Conservation (phyloP, 2,113 vertebrate species). For the Grantiella picta region DNA sequence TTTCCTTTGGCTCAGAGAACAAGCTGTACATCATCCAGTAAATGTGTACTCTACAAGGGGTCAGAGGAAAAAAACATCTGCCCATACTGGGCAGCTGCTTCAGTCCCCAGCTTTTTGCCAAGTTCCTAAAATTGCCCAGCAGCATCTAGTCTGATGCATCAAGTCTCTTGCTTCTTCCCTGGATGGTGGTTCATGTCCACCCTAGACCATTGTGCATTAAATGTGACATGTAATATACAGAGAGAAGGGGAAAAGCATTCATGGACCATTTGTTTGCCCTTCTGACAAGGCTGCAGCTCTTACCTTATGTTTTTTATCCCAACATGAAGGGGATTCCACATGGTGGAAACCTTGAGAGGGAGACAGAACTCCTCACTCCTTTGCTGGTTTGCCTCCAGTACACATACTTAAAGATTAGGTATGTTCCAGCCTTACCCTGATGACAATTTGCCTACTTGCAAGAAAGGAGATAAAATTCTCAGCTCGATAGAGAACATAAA, state of each 20-base stretch:
- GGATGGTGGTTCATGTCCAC: background rate
- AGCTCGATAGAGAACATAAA: background rate
- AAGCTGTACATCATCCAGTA: slow-evolving; percentile 34
- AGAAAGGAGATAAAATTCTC: background rate
- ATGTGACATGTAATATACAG: background rate
- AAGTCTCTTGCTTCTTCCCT: background rate
- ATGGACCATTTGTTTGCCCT: background rate
- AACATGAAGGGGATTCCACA: background rate
- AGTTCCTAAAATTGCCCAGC: slow-evolving; percentile 19
- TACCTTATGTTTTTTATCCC: background rate
- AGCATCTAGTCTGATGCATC: background rate
- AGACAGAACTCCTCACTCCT: background rate
- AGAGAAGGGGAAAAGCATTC: background rate
- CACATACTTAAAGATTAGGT: background rate
- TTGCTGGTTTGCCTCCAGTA: background rate
- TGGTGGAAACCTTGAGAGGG: background rate
- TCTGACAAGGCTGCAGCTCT: background rate
- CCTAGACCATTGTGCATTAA: background rate
- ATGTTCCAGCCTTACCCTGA: background rate
- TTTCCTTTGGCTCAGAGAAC: slow-evolving; percentile 52
- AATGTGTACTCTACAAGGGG: slow-evolving; percentile 30
- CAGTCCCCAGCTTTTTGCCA: background rate
- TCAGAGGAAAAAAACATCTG: slow-evolving; percentile 45
- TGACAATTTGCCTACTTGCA: background rate
- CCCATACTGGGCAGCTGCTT: slow-evolving; percentile 15